These are phyloP conservation scores for Anastatus disparis DNA, from an alignment of 1,140 invertebrate genomes.

Conservation along the genomic window DNA sequence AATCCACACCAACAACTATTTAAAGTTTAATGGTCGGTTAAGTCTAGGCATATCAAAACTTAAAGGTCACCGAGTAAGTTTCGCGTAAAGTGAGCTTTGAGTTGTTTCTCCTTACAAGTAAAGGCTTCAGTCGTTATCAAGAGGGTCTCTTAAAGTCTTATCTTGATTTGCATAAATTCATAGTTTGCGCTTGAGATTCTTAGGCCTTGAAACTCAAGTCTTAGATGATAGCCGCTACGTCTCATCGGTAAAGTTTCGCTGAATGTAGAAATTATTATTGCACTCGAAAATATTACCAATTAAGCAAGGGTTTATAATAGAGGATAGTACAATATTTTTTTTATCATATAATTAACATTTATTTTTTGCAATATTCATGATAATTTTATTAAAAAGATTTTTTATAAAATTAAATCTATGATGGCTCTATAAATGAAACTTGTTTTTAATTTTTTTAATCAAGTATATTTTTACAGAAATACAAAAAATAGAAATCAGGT, in stretches of 20 bases:
- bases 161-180: constrained; percentile 62
- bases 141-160: constrained; percentile 53
- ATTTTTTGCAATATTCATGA: background rate
- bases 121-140: too few species aligned
- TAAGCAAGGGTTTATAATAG: background rate
- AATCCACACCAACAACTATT: too few species aligned
- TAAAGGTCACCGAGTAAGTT: background rate
- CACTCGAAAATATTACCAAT: background rate
- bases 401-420: too few species aligned
- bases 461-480: too few species aligned
- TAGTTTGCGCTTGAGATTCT: constrained; percentile 50
- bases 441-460: too few species aligned
- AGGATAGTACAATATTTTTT: too few species aligned
- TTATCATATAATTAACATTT: too few species aligned
- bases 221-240: background rate
- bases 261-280: background rate
- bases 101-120: too few species aligned
- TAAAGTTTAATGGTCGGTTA: background rate
- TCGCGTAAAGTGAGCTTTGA: too few species aligned
- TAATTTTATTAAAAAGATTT: too few species aligned
- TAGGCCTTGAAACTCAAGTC: constrained; percentile 35
- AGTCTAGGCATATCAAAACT: background rate
- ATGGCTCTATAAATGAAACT: too few species aligned
- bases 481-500: too few species aligned
- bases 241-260: constrained; percentile 15